Base-by-base conservation (phyloP, 2,888 invertebrate species). In the Pyralis farinalis region DNA sequence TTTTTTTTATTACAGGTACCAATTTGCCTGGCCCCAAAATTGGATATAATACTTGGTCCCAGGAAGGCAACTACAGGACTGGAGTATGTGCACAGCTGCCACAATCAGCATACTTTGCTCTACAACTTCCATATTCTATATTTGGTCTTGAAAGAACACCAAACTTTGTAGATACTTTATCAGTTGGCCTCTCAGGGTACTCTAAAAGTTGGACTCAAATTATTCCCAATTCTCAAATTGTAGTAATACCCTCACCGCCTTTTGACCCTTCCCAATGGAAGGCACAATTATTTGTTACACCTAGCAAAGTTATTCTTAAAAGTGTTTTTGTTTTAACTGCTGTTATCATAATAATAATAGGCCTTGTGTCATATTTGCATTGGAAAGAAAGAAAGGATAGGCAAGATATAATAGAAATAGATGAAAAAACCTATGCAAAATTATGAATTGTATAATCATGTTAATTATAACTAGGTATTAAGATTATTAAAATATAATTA, bases 61-160 rank as follows among this genome's bases (percentile, higher is more conserved):
- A 96, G 67, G 95, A 97, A 71, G 97, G 97, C 0, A 92, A 91
- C 37, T 90, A 91, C 36, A 92, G 96, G 48, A 93, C 92, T 45
- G 96, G 96, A 16, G 93, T 94, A 10, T 96, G 96, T 37, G 94
- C 95, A 0, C 98, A 99, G 72, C 76, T 98, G 34, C 94, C 97
- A 0, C 98, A 98, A 75, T 97, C 97, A 12, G 96, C 97, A 1
- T 95, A 98, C 72, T 95, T 95, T 72, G 93, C 97, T 1, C 90
- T 99, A n/a, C 97, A 98, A 75, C 84, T 98, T 41, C 99, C 99
- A 0, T 99, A 97, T 75, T 95, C 95, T 0, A 95, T 98, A 51
- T 99, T 99, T 81, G 99, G 99, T 1, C 90, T 99, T n/a, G 99
- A 99, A 1, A 92, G 98, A 44, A 98, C 98, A 27, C 98, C 99